A percentile compares a stretch with the other conserved stretches of the same genome.
Conservation (phyloP, 2,797 vertebrate species). For the Etheostoma nigrum region DNA sequence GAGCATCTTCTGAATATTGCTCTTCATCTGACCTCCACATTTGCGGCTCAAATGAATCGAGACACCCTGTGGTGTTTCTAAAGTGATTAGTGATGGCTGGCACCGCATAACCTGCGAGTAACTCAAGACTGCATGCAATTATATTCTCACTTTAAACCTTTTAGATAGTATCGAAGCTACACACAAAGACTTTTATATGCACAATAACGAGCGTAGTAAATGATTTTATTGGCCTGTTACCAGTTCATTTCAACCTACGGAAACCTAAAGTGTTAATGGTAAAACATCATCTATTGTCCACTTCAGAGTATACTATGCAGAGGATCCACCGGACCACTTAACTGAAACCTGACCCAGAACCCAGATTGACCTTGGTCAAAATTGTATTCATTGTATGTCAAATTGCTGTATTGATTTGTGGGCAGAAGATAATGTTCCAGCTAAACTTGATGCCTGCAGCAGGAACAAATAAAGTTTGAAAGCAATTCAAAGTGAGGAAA, state of each 20-base stretch:
- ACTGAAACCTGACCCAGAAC: neutral
- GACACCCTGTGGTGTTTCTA: conserved; percentile 57
- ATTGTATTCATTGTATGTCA: too few relatives aligned
- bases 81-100: conserved; percentile 63
- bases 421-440: too few relatives aligned
- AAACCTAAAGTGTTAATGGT: neutral
- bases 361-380: too few relatives aligned
- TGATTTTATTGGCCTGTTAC: neutral
- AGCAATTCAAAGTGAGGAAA: too few relatives aligned
- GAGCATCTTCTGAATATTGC: conserved; percentile 64
- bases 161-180: neutral
- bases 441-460: too few relatives aligned
- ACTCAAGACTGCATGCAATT: conserved; percentile 13
- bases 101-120: conserved; percentile 39
- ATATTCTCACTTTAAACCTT: conserved; percentile 8
- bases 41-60: conserved; percentile 54
- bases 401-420: too few relatives aligned
- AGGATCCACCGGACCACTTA: neutral
- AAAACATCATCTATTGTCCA: neutral
- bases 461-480: too few relatives aligned
- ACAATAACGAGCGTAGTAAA: neutral
- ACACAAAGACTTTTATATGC: conserved; percentile 1
- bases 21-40: conserved; percentile 70
- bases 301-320: neutral
- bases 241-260: neutral